A percentile compares a stretch with the other conserved stretches of the same genome.
Conservation (phyloP, 2,797 vertebrate genomes). For the Danio jaintianensis region DNA sequence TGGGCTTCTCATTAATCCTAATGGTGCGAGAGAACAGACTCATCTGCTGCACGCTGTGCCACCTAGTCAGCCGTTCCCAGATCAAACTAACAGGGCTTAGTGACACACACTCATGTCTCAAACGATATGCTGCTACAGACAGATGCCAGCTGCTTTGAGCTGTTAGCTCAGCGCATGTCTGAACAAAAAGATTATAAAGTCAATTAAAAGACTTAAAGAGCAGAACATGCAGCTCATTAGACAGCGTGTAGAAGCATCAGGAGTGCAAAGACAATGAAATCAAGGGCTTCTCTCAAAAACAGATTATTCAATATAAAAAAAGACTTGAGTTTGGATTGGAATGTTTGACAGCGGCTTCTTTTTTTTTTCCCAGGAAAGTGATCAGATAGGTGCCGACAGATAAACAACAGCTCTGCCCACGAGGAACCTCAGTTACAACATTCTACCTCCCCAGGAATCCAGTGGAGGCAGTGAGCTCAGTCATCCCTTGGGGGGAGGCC, state of each 20-base stretch:
- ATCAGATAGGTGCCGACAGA: conserved; percentile 49
- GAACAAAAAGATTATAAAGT: conserved; percentile 7
- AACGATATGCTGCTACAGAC: conserved; percentile 18
- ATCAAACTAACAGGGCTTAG: conserved; percentile 19
- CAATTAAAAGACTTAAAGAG: not conserved
- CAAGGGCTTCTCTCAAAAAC: not conserved
- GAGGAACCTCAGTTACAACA: not conserved
- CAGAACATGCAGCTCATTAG: not conserved
- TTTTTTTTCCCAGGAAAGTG: not conserved
- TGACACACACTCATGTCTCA: not conserved
- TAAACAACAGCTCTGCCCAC: conserved; percentile 22
- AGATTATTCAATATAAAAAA: not conserved
- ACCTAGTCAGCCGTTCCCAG: conserved; percentile 20
- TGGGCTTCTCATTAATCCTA: not conserved
- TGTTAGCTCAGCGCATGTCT: not conserved
- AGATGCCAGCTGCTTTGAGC: conserved; percentile 32
- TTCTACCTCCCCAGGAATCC: conserved; percentile 13
- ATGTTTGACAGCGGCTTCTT: not conserved
- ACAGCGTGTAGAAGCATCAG: not conserved
- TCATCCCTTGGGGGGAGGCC: conserved; percentile 33
- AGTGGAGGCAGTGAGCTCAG: conserved; percentile 12
- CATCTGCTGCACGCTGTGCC: conserved; percentile 24
- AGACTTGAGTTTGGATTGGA: not conserved
- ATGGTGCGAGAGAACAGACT: not conserved
- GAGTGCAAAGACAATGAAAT: conserved; percentile 7